Percentiles rank a stretch among this genome's conserved stretches.
Evolutionary conservation across 2,113 vertebrate species (phyloP).

Genomic region (Emydura subglobosa): DNA sequence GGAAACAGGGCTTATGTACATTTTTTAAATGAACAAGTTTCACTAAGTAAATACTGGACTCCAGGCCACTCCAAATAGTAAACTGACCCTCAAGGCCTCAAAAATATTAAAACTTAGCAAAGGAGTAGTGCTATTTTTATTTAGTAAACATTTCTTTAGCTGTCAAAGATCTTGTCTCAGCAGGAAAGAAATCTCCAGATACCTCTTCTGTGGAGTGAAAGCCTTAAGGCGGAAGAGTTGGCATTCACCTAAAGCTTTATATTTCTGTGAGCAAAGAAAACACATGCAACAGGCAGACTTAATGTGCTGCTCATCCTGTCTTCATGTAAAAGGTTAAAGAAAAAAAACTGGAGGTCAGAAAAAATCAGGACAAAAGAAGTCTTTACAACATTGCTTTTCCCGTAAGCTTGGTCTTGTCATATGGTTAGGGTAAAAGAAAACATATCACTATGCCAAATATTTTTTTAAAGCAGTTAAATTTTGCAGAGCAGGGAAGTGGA

Average conservation of each 20-base stretch:
- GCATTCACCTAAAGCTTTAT: not conserved
- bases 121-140: too few species aligned
- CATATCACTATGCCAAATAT: too few species aligned
- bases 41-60: not conserved
- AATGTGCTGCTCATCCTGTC: not conserved
- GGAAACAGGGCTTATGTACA: too few species aligned
- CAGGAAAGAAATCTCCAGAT: not conserved
- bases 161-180: too few species aligned
- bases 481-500: too few species aligned
- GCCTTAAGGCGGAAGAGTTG: not conserved
- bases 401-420: slow-evolving; percentile 39
- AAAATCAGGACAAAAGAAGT: not conserved
- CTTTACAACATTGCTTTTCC: slow-evolving; percentile 36
- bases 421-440: not conserved
- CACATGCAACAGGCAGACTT: not conserved
- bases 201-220: not conserved
- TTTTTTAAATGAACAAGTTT: not conserved
- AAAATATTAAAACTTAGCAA: not conserved
- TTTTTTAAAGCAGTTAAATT: too few species aligned
- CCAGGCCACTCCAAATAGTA: not conserved
- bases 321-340: slow-evolving; percentile 13
- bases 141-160: too few species aligned
- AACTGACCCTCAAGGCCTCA: not conserved
- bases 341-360: slow-evolving; percentile 1
- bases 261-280: too few species aligned